Conservation (phyloP, 2,113 vertebrate species). For the Pygathrix nemaeus region DNA sequence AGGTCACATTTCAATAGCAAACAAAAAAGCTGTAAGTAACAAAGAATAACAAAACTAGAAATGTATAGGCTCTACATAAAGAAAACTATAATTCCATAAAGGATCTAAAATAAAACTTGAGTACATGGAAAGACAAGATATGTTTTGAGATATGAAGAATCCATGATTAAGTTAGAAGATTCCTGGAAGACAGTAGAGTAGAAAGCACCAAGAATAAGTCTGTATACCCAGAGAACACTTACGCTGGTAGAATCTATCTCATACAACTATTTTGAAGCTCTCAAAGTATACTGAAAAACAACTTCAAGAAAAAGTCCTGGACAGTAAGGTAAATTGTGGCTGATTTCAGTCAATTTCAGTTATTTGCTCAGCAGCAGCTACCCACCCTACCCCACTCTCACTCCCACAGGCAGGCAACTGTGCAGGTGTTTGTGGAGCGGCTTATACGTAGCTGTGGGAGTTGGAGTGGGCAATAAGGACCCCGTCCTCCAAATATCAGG, state of each 20-base stretch:
- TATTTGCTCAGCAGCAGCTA: not conserved
- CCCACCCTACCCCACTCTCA: too few species aligned
- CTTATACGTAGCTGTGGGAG: not conserved
- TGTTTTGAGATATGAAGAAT: not conserved
- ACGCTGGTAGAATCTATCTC: not conserved
- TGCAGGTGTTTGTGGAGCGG: not conserved
- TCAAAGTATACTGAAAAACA: not conserved
- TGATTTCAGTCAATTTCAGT: not conserved
- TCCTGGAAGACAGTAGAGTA: too few species aligned
- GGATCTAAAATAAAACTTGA: not conserved
- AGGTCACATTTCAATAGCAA: not conserved
- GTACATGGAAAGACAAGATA: not conserved
- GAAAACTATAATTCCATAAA: not conserved
- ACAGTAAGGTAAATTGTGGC: not conserved
- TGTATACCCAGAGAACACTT: not conserved
- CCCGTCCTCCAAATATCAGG: not conserved
- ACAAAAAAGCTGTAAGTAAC: not conserved
- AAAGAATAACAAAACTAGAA: not conserved
- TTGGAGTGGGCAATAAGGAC: not conserved
- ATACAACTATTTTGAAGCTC: not conserved
- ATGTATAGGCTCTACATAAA: not conserved
- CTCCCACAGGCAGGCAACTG: not conserved
- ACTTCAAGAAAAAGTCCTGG: not conserved
- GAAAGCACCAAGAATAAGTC: not conserved
- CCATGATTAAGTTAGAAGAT: too few species aligned